These are phyloP conservation scores for Triplophysa yarkandensis DNA, from an alignment of 2,797 vertebrate genomes.

Conservation along the genomic window DNA sequence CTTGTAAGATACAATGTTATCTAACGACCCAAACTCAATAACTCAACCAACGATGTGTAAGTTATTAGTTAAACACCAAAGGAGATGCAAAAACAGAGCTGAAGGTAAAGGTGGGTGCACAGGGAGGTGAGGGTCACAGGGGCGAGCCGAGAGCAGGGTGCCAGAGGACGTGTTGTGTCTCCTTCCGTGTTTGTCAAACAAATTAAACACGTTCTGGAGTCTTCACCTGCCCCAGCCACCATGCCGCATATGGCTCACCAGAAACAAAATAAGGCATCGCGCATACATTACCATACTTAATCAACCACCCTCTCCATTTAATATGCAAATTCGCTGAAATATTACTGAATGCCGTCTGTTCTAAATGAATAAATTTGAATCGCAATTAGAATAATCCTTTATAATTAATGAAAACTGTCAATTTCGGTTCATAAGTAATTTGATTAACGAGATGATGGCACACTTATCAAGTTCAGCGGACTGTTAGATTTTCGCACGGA, in stretches of 20 bases:
- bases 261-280: slow-evolving; percentile 85
- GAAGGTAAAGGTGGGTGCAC: slow-evolving; percentile 47
- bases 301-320: slow-evolving; percentile 93
- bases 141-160: slow-evolving; percentile 58
- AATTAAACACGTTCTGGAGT: slow-evolving; percentile 91
- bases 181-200: slow-evolving; percentile 91
- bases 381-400: slow-evolving; percentile 94
- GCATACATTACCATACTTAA: slow-evolving; percentile 95
- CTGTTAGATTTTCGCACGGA: slow-evolving; percentile 78
- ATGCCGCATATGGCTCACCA: slow-evolving; percentile 84
- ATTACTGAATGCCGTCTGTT: slow-evolving; percentile 96
- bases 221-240: slow-evolving; percentile 92
- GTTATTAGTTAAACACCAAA: not conserved
- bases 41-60: not conserved
- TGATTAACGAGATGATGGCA: slow-evolving; percentile 94
- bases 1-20: not conserved
- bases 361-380: slow-evolving; percentile 97
- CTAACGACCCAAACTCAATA: not conserved
- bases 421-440: slow-evolving; percentile 96
- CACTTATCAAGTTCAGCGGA: slow-evolving; percentile 90
- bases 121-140: slow-evolving; percentile 50
- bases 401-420: slow-evolving; percentile 98
- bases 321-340: slow-evolving; percentile 95
- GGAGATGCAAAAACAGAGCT: not conserved
- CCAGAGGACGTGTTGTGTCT: slow-evolving; percentile 81